phyloP scores from a whole-genome alignment of 2,797 vertebrate genomes.

The Bradypodion ventrale region DNA sequence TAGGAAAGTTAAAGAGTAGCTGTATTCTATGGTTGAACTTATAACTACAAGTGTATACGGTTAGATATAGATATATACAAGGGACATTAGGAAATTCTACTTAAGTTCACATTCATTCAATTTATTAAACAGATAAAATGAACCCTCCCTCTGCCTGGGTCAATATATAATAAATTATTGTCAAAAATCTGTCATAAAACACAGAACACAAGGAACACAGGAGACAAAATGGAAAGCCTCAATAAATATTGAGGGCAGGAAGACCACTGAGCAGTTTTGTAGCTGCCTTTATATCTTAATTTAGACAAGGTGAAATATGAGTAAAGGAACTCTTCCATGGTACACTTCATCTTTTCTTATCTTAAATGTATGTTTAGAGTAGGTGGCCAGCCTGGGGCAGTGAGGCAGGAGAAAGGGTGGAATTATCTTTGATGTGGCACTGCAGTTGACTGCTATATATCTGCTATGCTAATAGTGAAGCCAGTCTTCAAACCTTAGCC shows the following conservation, averaged over 20 bases:
- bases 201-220: neutral
- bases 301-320: neutral
- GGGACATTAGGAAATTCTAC: neutral
- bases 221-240: neutral
- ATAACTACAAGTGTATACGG: too few relatives aligned
- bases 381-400: neutral
- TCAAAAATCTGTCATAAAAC: neutral
- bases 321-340: neutral
- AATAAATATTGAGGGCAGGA: neutral
- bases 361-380: neutral
- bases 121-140: neutral
- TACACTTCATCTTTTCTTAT: too few relatives aligned
- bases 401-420: neutral
- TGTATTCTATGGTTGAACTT: neutral
- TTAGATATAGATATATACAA: neutral
- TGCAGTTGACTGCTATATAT: neutral
- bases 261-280: neutral
- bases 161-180: neutral
- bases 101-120: neutral
- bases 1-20: neutral
- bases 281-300: neutral
- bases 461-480: neutral
- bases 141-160: neutral
- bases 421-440: neutral
- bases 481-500: neutral